Percentiles rank a stretch among this genome's conserved stretches.
Conservation (phyloP, 2,113 vertebrate genomes). For the Alaudala cheleensis region DNA sequence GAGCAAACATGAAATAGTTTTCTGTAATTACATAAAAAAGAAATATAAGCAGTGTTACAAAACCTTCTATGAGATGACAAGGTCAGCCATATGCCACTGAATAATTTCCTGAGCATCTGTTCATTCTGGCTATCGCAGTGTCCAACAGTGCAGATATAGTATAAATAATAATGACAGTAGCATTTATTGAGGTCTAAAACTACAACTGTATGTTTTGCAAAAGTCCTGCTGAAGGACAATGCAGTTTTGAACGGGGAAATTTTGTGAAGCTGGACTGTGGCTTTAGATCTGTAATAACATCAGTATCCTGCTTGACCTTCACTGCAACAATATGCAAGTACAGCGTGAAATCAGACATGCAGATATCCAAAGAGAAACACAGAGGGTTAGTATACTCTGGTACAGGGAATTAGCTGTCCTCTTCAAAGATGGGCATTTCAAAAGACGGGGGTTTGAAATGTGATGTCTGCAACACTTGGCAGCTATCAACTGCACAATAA, state of each 20-base stretch:
- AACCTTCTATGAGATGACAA: background rate
- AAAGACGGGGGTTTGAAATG: background rate
- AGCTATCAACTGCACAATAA: background rate
- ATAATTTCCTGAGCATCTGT: slow-evolving; percentile 13
- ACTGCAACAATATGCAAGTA: background rate
- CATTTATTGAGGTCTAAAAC: background rate
- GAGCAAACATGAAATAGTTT: slow-evolving; percentile 10
- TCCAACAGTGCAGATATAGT: background rate
- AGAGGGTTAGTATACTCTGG: background rate
- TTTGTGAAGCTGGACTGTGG: background rate
- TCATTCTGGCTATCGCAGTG: background rate
- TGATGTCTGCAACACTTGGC: background rate
- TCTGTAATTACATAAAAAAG: background rate
- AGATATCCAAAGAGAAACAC: background rate
- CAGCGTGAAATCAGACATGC: background rate
- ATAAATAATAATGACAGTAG: background rate
- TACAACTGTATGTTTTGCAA: background rate
- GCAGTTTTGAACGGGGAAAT: background rate
- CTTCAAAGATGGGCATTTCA: background rate
- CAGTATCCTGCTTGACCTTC: background rate
- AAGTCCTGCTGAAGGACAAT: background rate
- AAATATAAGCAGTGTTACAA: slow-evolving; percentile 9
- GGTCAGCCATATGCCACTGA: background rate
- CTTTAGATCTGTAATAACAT: background rate
- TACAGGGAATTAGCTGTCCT: background rate